Evolutionary conservation across 2,888 invertebrate genomes (phyloP).

Genomic region (Melipona beecheii): DNA sequence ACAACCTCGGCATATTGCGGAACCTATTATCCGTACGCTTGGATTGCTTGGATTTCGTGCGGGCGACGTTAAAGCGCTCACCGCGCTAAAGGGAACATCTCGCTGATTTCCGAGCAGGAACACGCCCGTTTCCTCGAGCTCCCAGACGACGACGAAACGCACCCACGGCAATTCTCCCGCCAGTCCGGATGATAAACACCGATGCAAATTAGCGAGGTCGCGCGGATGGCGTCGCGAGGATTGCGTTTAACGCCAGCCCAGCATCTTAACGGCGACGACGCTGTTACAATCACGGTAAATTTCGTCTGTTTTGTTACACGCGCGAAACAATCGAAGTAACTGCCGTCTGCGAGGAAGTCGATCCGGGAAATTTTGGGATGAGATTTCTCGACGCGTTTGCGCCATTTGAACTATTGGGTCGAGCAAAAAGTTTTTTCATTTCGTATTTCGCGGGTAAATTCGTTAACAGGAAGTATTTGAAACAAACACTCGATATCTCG

Average conservation of each 20-base stretch:
- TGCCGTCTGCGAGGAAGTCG: too few species aligned
- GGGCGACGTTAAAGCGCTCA: neutral
- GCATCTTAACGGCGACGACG: neutral
- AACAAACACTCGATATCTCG: too few species aligned
- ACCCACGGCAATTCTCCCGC: slow-evolving; percentile 14
- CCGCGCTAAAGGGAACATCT: neutral
- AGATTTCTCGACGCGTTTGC: too few species aligned
- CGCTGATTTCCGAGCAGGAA: neutral
- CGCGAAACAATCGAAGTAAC: too few species aligned
- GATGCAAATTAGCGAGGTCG: slow-evolving; percentile 44
- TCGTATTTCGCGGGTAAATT: too few species aligned
- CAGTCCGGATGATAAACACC: slow-evolving; percentile 46
- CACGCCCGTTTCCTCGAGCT: neutral
- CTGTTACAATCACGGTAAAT: slow-evolving; percentile 22
- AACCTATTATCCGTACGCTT: neutral
- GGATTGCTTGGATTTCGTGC: neutral
- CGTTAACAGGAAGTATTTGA: too few species aligned
- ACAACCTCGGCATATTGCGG: neutral
- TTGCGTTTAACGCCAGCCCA: slow-evolving; percentile 6
- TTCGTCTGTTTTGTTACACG: slow-evolving; percentile 25
- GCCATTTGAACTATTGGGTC: too few species aligned
- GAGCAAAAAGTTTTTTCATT: too few species aligned
- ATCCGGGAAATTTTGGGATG: too few species aligned
- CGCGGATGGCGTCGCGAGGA: slow-evolving; percentile 22
- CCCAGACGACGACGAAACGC: neutral